Evolutionary conservation across 2,797 vertebrate genomes (phyloP).

Genomic region (Enteromius thamalakanensis): DNA sequence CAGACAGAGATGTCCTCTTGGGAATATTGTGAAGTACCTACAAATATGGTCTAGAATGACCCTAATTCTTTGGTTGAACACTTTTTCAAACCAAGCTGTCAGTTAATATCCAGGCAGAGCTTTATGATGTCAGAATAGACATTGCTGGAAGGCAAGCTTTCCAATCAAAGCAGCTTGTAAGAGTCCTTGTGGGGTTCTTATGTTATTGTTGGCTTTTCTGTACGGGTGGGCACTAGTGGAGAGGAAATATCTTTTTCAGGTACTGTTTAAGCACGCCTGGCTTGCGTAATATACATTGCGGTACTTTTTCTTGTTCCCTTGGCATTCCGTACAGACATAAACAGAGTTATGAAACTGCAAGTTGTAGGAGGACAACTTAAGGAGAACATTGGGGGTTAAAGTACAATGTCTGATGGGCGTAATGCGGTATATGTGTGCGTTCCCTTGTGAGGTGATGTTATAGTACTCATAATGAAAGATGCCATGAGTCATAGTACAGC

Average conservation of each 20-base stretch:
- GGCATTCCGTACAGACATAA: neutral
- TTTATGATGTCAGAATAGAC: slow-evolving; percentile 21
- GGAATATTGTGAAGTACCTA: neutral
- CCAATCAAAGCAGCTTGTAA: slow-evolving; percentile 1
- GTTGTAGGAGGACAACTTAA: neutral
- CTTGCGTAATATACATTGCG: slow-evolving; percentile 5
- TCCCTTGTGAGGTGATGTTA: slow-evolving; percentile 29
- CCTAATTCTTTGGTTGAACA: neutral
- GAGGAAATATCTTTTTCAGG: neutral
- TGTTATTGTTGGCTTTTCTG: slow-evolving; percentile 45
- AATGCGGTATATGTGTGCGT: neutral
- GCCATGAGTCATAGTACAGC: slow-evolving; percentile 10
- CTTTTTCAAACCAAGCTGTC: neutral
- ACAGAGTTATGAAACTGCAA: slow-evolving; percentile 15
- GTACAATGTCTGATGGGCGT: slow-evolving; percentile 37
- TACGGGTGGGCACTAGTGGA: neutral
- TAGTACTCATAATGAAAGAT: slow-evolving; percentile 16
- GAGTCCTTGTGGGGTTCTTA: slow-evolving; percentile 39
- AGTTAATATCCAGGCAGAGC: slow-evolving; percentile 10
- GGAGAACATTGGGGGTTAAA: slow-evolving; percentile 33
- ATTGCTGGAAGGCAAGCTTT: slow-evolving; percentile 38
- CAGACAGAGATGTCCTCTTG: neutral
- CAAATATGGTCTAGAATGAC: neutral
- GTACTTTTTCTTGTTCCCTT: slow-evolving; percentile 7
- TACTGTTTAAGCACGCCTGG: slow-evolving; percentile 14